phyloP scores from a whole-genome alignment of 2,888 invertebrate genomes.

The Octodonta nipae region DNA sequence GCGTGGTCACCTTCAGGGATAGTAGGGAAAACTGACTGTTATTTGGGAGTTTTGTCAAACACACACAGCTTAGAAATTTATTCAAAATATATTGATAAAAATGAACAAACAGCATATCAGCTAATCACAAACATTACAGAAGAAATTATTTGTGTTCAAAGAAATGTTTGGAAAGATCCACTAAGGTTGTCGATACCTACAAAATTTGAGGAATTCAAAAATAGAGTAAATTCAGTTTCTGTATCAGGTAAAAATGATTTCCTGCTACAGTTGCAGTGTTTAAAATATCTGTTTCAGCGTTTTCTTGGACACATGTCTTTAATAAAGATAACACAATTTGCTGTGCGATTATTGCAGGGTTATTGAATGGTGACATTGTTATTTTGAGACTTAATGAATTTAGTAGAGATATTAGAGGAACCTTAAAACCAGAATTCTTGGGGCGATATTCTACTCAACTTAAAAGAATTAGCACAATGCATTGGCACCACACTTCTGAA shows the following conservation, averaged over 20 bases:
- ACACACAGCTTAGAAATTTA: conserved; percentile 26
- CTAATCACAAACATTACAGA: conserved; percentile 23
- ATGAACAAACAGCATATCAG: conserved; percentile 20
- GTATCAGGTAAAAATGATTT: conserved; percentile 21
- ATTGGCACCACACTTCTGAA: conserved; percentile 21
- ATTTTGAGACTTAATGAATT: conserved; percentile 24
- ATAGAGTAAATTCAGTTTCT: conserved; percentile 20
- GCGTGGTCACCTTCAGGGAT: conserved; percentile 27
- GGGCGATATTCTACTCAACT: conserved; percentile 20
- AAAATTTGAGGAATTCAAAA: conserved; percentile 23
- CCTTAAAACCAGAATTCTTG: conserved; percentile 18
- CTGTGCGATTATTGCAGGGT: conserved; percentile 26
- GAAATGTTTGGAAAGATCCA: conserved; percentile 18
- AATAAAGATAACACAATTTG: conserved; percentile 13
- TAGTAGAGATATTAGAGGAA: conserved; percentile 13
- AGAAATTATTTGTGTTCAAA: conserved; percentile 20
- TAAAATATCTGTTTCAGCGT: conserved; percentile 19
- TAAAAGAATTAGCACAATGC: conserved; percentile 20
- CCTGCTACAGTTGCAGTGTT: not conserved
- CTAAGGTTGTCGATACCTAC: conserved; percentile 10
- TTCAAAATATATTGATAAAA: conserved; percentile 19
- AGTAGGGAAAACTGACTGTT: conserved; percentile 20
- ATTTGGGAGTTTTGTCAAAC: conserved; percentile 25
- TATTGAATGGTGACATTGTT: conserved; percentile 25
- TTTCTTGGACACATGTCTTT: conserved; percentile 28